These are phyloP conservation scores for Amblyopsis hoosieri DNA, from an alignment of 2,797 vertebrate genomes.

Conservation along the genomic window DNA sequence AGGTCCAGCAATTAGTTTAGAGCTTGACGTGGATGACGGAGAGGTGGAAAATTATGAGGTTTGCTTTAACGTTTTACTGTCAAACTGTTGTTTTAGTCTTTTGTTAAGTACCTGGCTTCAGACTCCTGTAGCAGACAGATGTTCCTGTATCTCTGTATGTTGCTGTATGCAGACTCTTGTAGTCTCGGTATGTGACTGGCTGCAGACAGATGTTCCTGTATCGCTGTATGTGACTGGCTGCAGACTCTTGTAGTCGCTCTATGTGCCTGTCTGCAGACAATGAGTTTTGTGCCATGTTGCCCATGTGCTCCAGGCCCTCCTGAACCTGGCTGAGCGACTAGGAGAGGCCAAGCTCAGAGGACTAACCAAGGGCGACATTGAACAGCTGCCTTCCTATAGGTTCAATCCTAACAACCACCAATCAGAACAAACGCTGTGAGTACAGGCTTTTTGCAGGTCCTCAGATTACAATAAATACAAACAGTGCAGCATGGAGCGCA, in stretches of 20 bases:
- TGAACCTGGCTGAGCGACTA: constrained; percentile 96
- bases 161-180: not conserved
- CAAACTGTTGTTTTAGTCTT: not conserved
- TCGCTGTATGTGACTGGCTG: not conserved
- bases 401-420: constrained; percentile 99
- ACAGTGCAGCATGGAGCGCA: too few species aligned
- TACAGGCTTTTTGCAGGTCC: constrained; percentile 24
- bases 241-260: not conserved
- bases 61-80: not conserved
- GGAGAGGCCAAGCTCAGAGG: constrained; percentile 97
- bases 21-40: constrained; percentile 97
- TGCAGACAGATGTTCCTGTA: not conserved
- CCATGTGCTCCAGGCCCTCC: constrained; percentile 80
- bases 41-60: constrained; percentile 99
- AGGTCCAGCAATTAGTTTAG: constrained; percentile 94
- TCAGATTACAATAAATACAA: too few species aligned
- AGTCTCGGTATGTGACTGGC: not conserved
- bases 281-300: constrained; percentile 6
- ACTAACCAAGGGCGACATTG: constrained; percentile 96
- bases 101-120: not conserved
- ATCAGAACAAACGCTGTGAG: constrained; percentile 98
- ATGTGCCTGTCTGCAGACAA: not conserved
- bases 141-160: not conserved
- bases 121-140: not conserved
- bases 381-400: constrained; percentile 97